Evolutionary conservation across 2,797 vertebrate species (phyloP).

Genomic region (Melanogrammus aeglefinus): DNA sequence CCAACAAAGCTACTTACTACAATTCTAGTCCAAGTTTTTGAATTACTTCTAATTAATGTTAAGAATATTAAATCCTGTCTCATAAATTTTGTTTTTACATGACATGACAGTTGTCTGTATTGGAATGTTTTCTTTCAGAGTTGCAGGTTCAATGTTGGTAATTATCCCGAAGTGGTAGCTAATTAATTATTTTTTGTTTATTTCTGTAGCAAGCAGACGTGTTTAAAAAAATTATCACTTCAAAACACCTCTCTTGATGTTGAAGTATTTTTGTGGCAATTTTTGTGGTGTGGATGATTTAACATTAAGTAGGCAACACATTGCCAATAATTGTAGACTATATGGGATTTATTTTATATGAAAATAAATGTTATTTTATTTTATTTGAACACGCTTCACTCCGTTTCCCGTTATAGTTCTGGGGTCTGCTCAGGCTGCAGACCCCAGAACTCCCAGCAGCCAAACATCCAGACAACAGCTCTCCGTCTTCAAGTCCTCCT

Average conservation of each 20-base stretch:
- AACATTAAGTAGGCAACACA: background rate
- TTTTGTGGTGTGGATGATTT: background rate
- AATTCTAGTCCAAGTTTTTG: background rate
- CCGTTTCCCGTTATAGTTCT: conserved; percentile 14
- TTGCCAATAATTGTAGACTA: background rate
- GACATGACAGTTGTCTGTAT: background rate
- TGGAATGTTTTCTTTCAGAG: background rate
- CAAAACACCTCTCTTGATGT: background rate
- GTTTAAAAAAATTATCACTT: background rate
- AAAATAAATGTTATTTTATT: conserved; percentile 12
- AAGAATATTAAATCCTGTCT: background rate
- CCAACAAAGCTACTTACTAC: conserved; percentile 3
- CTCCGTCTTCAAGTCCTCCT: conserved; percentile 28
- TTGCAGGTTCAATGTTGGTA: background rate
- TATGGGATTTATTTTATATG: background rate
- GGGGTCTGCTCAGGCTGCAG: conserved; percentile 13
- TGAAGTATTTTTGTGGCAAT: background rate
- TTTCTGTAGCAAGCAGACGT: conserved; percentile 18
- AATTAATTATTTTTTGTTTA: conserved; percentile 8
- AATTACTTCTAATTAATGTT: conserved; percentile 2
- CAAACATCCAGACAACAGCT: conserved; percentile 30
- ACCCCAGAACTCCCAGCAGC: conserved; percentile 25
- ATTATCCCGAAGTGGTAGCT: background rate
- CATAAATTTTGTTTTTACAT: background rate
- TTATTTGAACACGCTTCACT: background rate